Percentiles rank a stretch among this genome's conserved stretches.
These are phyloP conservation scores for Drosophila mojavensis DNA, from an alignment of 1,140 invertebrate species.

Conservation along the genomic window DNA sequence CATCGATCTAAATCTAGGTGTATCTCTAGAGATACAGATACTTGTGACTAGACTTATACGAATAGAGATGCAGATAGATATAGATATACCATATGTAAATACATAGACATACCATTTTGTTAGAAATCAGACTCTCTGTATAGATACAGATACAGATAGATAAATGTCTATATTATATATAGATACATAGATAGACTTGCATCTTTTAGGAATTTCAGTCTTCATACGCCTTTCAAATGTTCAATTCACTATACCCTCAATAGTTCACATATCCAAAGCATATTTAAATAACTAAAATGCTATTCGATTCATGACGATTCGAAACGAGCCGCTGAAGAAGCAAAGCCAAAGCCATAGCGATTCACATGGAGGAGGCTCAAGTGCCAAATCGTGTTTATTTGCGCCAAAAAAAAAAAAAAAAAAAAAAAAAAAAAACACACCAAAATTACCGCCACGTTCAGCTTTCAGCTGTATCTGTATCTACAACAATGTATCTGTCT, in stretches of 20 bases:
- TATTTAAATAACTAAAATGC: slow-evolving; percentile 15
- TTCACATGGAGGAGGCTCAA: slow-evolving; percentile 56
- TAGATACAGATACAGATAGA: no score
- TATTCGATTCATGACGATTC: slow-evolving; percentile 16
- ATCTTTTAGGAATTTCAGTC: no score
- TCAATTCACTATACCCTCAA: not conserved
- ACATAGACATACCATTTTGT: no score
- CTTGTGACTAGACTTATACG: no score
- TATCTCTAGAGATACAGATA: no score
- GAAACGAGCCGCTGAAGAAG: slow-evolving; percentile 40
- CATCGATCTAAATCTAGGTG: no score
- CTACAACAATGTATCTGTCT: slow-evolving; percentile 7
- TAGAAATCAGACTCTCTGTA: no score
- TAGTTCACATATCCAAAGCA: slow-evolving; percentile 3
- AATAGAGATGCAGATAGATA: no score
- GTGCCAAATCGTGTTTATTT: slow-evolving; percentile 81
- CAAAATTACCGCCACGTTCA: slow-evolving; percentile 70
- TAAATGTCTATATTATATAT: not conserved
- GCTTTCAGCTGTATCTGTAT: slow-evolving; percentile 9
- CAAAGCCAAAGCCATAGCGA: slow-evolving; percentile 13
- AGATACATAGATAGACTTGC: not conserved
- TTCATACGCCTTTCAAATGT: no score
- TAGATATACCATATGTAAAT: no score
- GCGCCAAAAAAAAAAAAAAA: slow-evolving; percentile 52
- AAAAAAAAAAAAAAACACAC: slow-evolving; percentile 42